Conservation (phyloP, 2,888 invertebrate species). For the Orgyia antiqua region DNA sequence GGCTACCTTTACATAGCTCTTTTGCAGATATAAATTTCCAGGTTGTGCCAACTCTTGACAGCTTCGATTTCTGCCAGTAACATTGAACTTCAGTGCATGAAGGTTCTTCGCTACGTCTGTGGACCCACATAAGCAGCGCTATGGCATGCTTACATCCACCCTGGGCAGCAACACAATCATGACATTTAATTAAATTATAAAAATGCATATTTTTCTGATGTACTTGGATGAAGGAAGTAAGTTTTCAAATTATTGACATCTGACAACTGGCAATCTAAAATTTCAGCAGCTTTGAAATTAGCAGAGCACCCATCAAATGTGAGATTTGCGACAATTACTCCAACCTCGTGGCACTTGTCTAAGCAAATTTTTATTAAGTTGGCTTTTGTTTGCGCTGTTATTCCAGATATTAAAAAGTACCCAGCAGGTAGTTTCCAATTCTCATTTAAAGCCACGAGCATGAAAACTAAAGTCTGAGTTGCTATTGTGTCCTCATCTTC, state of each 20-base stretch:
- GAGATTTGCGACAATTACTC: slow-evolving; percentile 15
- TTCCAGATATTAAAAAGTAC: slow-evolving; percentile 15
- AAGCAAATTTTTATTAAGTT: slow-evolving; percentile 22
- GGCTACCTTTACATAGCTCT: neutral
- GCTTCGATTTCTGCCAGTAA: slow-evolving; percentile 5
- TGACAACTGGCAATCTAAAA: slow-evolving; percentile 17
- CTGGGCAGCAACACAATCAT: too few species aligned
- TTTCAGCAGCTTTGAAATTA: slow-evolving; percentile 16
- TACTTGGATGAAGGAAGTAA: slow-evolving; percentile 18
- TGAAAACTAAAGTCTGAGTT: slow-evolving; percentile 2
- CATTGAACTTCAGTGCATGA: slow-evolving; percentile 5
- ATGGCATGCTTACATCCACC: slow-evolving; percentile 5
- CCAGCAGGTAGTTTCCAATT: slow-evolving; percentile 10
- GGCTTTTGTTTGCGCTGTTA: slow-evolving; percentile 22
- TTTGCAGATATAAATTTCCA: neutral
- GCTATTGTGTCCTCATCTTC: neutral
- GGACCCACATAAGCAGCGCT: too few species aligned
- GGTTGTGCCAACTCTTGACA: neutral
- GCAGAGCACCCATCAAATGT: slow-evolving; percentile 24
- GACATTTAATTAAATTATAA: too few species aligned
- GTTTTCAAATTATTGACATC: slow-evolving; percentile 7
- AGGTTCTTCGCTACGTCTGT: slow-evolving; percentile 6
- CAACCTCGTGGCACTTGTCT: slow-evolving; percentile 21
- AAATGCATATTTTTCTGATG: slow-evolving; percentile 14
- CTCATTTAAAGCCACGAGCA: slow-evolving; percentile 7